phyloP scores from a whole-genome alignment of 2,113 vertebrate species.

The Saiga tatarica region DNA sequence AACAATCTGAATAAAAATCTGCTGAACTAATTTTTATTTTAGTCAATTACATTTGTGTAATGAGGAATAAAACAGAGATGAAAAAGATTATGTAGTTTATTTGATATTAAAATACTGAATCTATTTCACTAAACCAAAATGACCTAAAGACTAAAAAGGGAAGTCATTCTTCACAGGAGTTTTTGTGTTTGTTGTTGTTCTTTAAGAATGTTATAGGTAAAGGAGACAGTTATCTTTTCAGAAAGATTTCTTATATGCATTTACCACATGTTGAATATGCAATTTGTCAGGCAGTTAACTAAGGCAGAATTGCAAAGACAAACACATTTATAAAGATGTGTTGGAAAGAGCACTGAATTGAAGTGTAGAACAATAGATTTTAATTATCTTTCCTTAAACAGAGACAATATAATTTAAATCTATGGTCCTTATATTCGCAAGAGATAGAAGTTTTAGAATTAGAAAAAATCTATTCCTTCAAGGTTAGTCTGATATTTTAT shows the following conservation, averaged over 20 bases:
- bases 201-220: background rate
- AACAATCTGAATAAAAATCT: slow-evolving; percentile 58
- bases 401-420: background rate
- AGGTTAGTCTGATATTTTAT: background rate
- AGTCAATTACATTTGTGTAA: slow-evolving; percentile 65
- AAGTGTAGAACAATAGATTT: background rate
- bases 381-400: background rate
- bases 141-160: background rate
- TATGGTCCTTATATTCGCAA: background rate
- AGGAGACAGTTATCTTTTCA: background rate
- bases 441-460: background rate
- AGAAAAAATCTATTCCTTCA: background rate
- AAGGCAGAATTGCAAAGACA: background rate
- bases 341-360: background rate
- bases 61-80: slow-evolving; percentile 56
- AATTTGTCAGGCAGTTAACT: background rate
- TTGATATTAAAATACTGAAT: slow-evolving; percentile 13
- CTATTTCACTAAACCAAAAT: background rate
- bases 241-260: background rate
- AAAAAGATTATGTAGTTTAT: slow-evolving; percentile 42
- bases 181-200: background rate
- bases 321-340: background rate
- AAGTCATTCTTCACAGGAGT: background rate
- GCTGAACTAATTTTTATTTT: slow-evolving; percentile 63
- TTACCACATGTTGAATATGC: background rate